Evolutionary conservation across 2,797 vertebrate genomes (phyloP).

Genomic region (Aeoliscus strigatus): DNA sequence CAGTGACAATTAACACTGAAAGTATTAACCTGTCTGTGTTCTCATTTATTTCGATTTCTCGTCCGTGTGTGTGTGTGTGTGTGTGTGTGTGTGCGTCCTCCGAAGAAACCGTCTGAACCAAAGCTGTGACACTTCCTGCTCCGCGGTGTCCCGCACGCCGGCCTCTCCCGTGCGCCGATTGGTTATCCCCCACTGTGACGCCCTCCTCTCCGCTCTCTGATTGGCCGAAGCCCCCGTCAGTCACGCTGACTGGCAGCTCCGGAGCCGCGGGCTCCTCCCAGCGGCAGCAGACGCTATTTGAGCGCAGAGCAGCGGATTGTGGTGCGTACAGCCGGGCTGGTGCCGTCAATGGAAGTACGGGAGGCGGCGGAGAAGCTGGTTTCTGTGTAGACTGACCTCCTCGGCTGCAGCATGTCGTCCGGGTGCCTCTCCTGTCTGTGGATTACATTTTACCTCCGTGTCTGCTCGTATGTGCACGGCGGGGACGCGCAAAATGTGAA

Average conservation of each 20-base stretch:
- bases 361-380: constrained; percentile 59
- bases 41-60: too few relatives aligned
- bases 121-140: too few relatives aligned
- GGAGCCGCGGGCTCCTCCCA: constrained; percentile 57
- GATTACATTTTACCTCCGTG: constrained; percentile 87
- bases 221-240: constrained; percentile 56
- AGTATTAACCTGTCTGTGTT: too few relatives aligned
- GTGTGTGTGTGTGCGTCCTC: too few relatives aligned
- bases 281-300: constrained; percentile 82
- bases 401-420: constrained; percentile 84
- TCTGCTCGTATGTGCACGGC: constrained; percentile 78
- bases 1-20: too few relatives aligned
- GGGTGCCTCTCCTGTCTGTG: constrained; percentile 78
- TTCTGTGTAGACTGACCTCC: constrained; percentile 54
- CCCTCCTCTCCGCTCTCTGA: neutral
- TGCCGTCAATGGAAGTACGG: constrained; percentile 75
- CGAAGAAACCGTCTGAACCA: too few relatives aligned
- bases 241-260: constrained; percentile 65
- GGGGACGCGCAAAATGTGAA: constrained; percentile 90
- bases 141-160: too few relatives aligned
- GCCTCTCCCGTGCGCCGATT: too few relatives aligned
- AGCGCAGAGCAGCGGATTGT: constrained; percentile 75
- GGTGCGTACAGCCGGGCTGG: constrained; percentile 71
- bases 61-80: too few relatives aligned
- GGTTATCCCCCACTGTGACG: too few relatives aligned